Evolutionary conservation across 1,140 invertebrate genomes (phyloP).

Genomic region (Dendrolimus punctatus): DNA sequence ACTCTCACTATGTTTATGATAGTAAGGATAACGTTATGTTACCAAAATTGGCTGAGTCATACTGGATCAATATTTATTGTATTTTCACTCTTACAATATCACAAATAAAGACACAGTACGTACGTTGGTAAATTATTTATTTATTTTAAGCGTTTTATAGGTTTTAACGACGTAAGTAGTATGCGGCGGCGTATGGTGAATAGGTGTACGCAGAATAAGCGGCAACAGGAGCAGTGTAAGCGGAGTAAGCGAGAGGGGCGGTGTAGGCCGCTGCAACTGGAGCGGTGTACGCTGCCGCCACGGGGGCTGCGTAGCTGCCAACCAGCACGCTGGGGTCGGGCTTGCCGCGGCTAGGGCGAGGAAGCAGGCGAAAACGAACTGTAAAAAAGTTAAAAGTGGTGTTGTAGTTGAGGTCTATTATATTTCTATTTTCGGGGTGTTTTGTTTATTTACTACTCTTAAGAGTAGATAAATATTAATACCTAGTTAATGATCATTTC

Average conservation of each 20-base stretch:
- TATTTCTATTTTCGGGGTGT: too few relatives aligned
- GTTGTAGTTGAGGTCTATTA: too few relatives aligned
- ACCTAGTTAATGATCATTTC: too few relatives aligned
- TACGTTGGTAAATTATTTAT: too few relatives aligned
- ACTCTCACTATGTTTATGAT: too few relatives aligned
- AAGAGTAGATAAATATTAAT: too few relatives aligned
- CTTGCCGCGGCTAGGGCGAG: conserved; percentile 62
- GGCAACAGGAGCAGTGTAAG: conserved; percentile 54
- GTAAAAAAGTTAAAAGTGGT: conserved; percentile 21
- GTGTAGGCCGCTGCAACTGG: conserved; percentile 42
- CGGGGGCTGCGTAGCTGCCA: conserved; percentile 34
- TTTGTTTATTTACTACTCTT: too few relatives aligned
- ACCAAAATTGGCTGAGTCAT: too few relatives aligned
- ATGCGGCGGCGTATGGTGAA: conserved; percentile 40
- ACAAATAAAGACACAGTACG: too few relatives aligned
- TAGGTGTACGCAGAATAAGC: conserved; percentile 43
- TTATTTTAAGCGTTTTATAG: neutral
- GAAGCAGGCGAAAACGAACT: conserved; percentile 68
- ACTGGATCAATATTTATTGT: too few relatives aligned
- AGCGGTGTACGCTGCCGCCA: conserved; percentile 42
- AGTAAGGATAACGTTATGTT: too few relatives aligned
- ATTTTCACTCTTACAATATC: too few relatives aligned
- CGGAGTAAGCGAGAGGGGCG: conserved; percentile 42
- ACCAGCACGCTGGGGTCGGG: conserved; percentile 48
- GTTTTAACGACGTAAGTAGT: conserved; percentile 22